Conservation (phyloP, 2,888 invertebrate species). For the Acrocera orbiculus region DNA sequence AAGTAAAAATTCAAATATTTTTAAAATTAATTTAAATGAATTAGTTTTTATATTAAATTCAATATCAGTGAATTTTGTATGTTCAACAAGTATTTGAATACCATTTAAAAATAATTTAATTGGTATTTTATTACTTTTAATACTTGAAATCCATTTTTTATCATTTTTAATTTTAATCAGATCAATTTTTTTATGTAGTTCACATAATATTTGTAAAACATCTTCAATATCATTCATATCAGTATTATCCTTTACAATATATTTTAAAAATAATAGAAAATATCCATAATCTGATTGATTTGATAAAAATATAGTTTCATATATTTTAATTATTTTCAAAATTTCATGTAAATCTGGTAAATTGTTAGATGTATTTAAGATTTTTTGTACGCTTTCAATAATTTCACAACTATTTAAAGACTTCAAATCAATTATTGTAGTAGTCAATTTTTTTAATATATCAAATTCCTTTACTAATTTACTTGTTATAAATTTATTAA, state of each 20-base stretch:
- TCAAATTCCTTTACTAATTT: neutral
- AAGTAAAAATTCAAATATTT: slow-evolving; percentile 17
- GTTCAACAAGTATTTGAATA: slow-evolving; percentile 33
- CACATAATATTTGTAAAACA: too few species aligned
- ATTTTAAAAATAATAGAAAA: slow-evolving; percentile 18
- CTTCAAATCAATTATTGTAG: neutral
- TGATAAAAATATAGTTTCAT: slow-evolving; percentile 11
- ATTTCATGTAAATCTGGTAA: slow-evolving; percentile 15
- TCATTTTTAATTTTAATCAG: slow-evolving; percentile 12
- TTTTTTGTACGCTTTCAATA: neutral
- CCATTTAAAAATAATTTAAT: slow-evolving; percentile 39
- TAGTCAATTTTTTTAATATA: slow-evolving; percentile 1
- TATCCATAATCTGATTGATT: slow-evolving; percentile 18
- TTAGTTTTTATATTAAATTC: neutral
- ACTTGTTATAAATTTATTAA: neutral
- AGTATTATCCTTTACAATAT: too few species aligned
- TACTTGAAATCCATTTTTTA: slow-evolving; percentile 25
- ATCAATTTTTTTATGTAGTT: slow-evolving; percentile 14
- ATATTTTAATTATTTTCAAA: slow-evolving; percentile 18
- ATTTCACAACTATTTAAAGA: too few species aligned
- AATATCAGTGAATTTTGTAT: slow-evolving; percentile 25
- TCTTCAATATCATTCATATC: too few species aligned
- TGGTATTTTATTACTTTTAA: slow-evolving; percentile 34
- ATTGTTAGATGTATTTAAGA: slow-evolving; percentile 6
- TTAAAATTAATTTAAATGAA: slow-evolving; percentile 13